A percentile compares a stretch with the other conserved stretches of the same genome.
Conservation (phyloP, 2,113 vertebrate species). For the Chloroceryle aenea region DNA sequence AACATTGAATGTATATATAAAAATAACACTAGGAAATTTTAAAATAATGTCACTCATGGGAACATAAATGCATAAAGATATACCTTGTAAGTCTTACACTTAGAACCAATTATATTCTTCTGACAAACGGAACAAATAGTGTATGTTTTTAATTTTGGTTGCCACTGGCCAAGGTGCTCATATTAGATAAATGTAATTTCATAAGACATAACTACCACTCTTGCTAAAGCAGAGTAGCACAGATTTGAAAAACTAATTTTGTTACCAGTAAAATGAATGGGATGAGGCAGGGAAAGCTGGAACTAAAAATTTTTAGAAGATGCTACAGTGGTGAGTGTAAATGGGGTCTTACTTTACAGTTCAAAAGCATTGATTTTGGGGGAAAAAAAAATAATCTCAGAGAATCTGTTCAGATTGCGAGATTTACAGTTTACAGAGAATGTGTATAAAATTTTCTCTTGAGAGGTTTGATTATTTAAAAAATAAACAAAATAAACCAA, state of each 20-base stretch:
- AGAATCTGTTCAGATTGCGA: not conserved
- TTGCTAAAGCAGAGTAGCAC: not conserved
- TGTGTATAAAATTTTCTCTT: not conserved
- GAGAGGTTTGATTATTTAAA: not conserved
- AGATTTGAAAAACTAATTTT: constrained; percentile 26
- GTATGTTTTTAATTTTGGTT: constrained; percentile 33
- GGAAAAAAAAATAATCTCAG: not conserved
- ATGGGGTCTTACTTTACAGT: not conserved
- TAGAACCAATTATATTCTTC: not conserved
- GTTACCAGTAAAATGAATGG: not conserved
- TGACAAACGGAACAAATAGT: constrained; percentile 19
- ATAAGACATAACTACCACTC: not conserved
- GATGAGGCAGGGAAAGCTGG: rapidly evolving
- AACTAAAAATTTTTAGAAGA: not conserved
- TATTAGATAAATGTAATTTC: constrained; percentile 29
- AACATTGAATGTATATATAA: constrained; percentile 76
- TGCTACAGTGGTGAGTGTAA: not conserved
- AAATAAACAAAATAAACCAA: not conserved
- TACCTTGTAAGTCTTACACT: constrained; percentile 5
- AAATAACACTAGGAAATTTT: constrained; percentile 67
- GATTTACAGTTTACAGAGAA: not conserved
- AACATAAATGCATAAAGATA: constrained; percentile 28
- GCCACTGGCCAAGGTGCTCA: not conserved
- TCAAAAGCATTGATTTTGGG: not conserved
- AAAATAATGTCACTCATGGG: constrained; percentile 61